These are phyloP conservation scores for Plebejus melissa DNA, from an alignment of 2,888 invertebrate genomes.

Conservation along the genomic window DNA sequence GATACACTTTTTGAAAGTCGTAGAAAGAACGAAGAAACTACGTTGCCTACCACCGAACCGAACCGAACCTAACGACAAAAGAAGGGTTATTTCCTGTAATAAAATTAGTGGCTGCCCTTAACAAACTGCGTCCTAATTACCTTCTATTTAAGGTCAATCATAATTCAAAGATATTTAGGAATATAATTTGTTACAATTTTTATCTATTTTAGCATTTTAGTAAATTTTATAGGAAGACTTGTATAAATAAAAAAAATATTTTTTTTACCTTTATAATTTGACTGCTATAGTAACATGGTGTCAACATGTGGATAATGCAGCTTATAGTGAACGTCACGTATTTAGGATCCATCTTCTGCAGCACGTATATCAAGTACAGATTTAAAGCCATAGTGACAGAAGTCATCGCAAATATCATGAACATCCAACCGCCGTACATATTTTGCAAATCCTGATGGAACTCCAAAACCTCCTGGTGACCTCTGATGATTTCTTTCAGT, in stretches of 20 bases:
- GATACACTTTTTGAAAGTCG: no score
- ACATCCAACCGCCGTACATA: slow-evolving; percentile 57
- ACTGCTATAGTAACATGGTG: slow-evolving; percentile 57
- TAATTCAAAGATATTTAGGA: neutral
- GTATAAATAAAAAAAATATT: neutral
- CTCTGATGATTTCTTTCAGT: slow-evolving; percentile 48
- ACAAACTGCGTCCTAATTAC: neutral
- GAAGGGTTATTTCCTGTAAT: neutral
- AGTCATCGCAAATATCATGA: slow-evolving; percentile 52
- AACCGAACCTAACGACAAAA: no score
- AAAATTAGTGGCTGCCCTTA: neutral
- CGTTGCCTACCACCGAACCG: no score
- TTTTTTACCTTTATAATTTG: slow-evolving; percentile 49
- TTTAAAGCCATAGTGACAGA: slow-evolving; percentile 56
- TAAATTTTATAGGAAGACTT: no score
- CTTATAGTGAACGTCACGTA: slow-evolving; percentile 42
- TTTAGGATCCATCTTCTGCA: slow-evolving; percentile 49
- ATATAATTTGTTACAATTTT: neutral
- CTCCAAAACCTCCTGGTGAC: slow-evolving; percentile 53
- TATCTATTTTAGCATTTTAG: no score
- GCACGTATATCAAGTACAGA: slow-evolving; percentile 52
- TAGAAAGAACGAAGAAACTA: no score
- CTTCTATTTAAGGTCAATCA: neutral
- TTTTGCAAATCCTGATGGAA: slow-evolving; percentile 52
- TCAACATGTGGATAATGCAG: slow-evolving; percentile 52